A percentile compares a stretch with the other conserved stretches of the same genome.
Conservation (phyloP, 2,888 invertebrate genomes). For the Phaonia tiefii region DNA sequence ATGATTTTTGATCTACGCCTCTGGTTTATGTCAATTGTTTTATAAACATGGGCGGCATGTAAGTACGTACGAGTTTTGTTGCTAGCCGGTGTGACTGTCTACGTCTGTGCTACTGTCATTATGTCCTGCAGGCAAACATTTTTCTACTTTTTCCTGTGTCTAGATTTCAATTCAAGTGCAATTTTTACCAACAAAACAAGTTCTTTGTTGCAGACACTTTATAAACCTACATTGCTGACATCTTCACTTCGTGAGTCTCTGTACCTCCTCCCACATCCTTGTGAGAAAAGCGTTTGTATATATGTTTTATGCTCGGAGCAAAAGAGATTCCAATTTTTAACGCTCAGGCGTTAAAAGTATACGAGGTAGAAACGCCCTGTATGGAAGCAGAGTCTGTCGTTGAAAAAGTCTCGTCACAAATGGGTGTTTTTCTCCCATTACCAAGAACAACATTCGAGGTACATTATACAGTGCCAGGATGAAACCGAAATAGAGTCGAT, state of each 20-base stretch:
- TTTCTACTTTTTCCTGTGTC: constrained; percentile 37
- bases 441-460: constrained; percentile 16
- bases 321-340: constrained; percentile 13
- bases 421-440: constrained; percentile 51
- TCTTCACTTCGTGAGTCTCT: constrained; percentile 38
- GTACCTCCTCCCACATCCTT: neutral
- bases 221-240: constrained; percentile 56
- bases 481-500: constrained; percentile 49
- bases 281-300: neutral
- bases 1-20: neutral
- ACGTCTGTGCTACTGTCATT: constrained; percentile 63
- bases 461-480: constrained; percentile 49
- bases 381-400: constrained; percentile 19
- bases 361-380: constrained; percentile 49
- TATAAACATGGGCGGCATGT: neutral
- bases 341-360: constrained; percentile 44
- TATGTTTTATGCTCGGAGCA: neutral
- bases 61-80: neutral
- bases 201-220: constrained; percentile 54
- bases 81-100: constrained; percentile 29
- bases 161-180: constrained; percentile 61
- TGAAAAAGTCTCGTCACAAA: constrained; percentile 2
- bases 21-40: neutral
- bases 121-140: constrained; percentile 66
- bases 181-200: constrained; percentile 24